Evolutionary conservation across 2,113 vertebrate species (phyloP), one percentile per base, ranked within the genome.

Genomic region (Calyptomena viridis): DNA sequence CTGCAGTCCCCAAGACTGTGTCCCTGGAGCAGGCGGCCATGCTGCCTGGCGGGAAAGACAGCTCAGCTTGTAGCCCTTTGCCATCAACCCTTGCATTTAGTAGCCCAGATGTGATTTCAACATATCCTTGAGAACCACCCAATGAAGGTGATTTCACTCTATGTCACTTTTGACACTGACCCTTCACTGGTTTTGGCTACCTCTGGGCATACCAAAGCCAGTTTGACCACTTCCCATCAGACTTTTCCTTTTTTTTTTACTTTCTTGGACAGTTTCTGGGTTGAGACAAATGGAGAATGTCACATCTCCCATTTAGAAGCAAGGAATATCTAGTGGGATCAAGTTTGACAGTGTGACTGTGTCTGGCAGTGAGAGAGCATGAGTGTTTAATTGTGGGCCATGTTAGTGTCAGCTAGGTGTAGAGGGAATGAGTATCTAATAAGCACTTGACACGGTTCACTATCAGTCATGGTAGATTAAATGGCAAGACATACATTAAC

Each of bases 401-500:
- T 46, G 69, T 89, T 84, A 67, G 56, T 94, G 81, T 94, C 90
- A 89, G 67, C 66, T 93, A 95, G 95, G 91, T 96, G 80, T 87
- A 83, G 40, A 87, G 75, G 71, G 83, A 95, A 82, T 15, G 27
- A 93, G 62, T 47, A 56, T 79, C 83, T 95, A 89, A 62, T 94
- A 91, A 96, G 77, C 69, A 58, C 92, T 95, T 95, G 81, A 89
- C 88, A 90, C 49, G 55, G 81, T 86, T 95, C 84, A 71, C 93
- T 89, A 91, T 95, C 88, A 92, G 94, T 95, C 89, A 93, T 58
- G 67, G 94, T 80, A 96, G 67, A 95, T 96, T 95, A 96, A 96
- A 87, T 92, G 93, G 89, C 87, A 95, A 92, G 91, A 91, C 86
- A 71, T 84, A 95, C 58, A 89, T 92, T 91, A 95, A 89, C 80